Evolutionary conservation across 2,797 vertebrate species (phyloP), one percentile per base, ranked within the genome.

Genomic region (Betta splendens): DNA sequence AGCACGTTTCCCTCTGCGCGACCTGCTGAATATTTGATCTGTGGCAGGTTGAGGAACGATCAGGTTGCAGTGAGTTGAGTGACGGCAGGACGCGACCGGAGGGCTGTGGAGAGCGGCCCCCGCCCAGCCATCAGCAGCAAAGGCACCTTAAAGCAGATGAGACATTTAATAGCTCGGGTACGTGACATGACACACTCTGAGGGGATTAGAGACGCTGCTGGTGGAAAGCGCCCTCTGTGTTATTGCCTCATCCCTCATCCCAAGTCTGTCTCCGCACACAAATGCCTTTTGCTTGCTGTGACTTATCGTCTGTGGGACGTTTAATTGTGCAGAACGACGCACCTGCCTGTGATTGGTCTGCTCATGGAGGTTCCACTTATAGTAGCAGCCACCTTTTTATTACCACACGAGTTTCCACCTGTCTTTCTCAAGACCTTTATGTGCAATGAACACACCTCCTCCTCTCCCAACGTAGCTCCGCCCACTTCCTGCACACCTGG

Each of bases 1-100:
- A 9, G 45, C 40, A 58, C 50, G 49, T 45, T 71, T 56, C 8
- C 52, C 21, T 53, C 48, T 9, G 21, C 46, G 40, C 26, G 18
- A 59, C 65, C 47, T 74, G 69, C 17, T 90, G 59, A 90, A 89
- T 90, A 85, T 89, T 89, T 87, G 9, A 90, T 86, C 54, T 53
- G 26, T 2, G 4, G 32, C 42, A 18, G 59, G 71, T 38, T 49
- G 54, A 31, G n/a, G 29, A 26, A 53, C 48, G 42, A 1, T 91
- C 67, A 5, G 5, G 66, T 90, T 87, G 51, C 87, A 58, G 49
- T 12, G 1, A 32, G 53, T 50, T 69, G 73, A 69, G 29, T 48
- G 59, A 73, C 37, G 48, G 57, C 40, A 39, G 36, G 36, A 64
- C 58, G n/a, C n/a, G n/a, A n/a, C n/a, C 58, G 42, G 47, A 69